phyloP scores from a whole-genome alignment of 1,140 invertebrate genomes.

The Cydia pomonella region DNA sequence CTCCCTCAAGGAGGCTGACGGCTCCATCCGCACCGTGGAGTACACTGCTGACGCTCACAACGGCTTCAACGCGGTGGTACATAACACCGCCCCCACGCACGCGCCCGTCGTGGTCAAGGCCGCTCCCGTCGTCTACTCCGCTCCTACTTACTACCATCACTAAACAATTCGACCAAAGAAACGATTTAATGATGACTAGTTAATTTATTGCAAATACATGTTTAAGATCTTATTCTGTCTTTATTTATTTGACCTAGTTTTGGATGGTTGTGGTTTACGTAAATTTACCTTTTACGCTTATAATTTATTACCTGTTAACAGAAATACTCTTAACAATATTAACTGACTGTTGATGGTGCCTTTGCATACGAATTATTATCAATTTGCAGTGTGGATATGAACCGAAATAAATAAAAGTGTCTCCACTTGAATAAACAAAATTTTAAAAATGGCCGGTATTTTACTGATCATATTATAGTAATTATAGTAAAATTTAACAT shows the following conservation, averaged over 20 bases:
- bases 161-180: slow-evolving; percentile 27
- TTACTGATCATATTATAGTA: too few species aligned
- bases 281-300: too few species aligned
- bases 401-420: too few species aligned
- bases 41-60: slow-evolving; percentile 80
- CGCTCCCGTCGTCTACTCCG: slow-evolving; percentile 25
- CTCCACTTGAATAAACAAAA: too few species aligned
- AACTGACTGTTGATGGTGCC: too few species aligned
- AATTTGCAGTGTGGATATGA: too few species aligned
- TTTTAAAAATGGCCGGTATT: too few species aligned
- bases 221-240: not conserved
- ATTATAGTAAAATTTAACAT: too few species aligned
- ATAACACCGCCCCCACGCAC: slow-evolving; percentile 72
- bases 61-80: slow-evolving; percentile 82
- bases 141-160: slow-evolving; percentile 27
- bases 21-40: slow-evolving; percentile 78
- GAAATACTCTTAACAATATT: too few species aligned
- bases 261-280: not conserved
- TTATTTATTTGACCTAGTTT: not conserved
- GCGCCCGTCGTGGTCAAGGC: slow-evolving; percentile 11
- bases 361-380: too few species aligned
- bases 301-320: too few species aligned
- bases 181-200: not conserved
- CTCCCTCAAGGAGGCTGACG: slow-evolving; percentile 80
- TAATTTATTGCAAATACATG: slow-evolving; percentile 21